These are phyloP conservation scores for Cetonia aurata DNA, from an alignment of 2,888 invertebrate species.

Conservation along the genomic window DNA sequence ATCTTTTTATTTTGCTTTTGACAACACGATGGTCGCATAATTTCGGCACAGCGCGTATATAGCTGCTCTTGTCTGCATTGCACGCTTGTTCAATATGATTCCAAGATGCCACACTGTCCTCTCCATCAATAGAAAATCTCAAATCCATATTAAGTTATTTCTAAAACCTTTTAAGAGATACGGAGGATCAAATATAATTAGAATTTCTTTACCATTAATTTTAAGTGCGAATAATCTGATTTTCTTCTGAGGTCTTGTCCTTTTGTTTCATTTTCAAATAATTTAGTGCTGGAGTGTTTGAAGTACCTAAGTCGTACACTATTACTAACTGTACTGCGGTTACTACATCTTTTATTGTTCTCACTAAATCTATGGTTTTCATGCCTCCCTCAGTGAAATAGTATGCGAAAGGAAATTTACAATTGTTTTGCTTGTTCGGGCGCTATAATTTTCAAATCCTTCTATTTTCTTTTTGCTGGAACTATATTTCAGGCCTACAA, in stretches of 20 bases:
- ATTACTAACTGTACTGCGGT: not conserved
- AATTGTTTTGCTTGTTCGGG: not conserved
- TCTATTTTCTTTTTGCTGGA: not conserved
- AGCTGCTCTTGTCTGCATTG: not conserved
- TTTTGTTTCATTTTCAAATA: not conserved
- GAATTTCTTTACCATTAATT: not conserved
- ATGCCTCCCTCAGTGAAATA: not conserved
- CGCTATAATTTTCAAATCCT: not conserved
- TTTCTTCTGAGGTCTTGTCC: not conserved
- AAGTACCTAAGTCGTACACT: not conserved
- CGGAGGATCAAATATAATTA: too few species aligned
- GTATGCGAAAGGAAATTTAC: constrained; percentile 3
- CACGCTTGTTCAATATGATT: not conserved
- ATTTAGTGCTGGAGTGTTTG: not conserved
- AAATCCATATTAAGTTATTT: not conserved
- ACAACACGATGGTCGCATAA: not conserved
- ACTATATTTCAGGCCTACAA: not conserved
- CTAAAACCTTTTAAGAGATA: too few species aligned
- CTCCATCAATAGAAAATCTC: not conserved
- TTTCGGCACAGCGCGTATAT: not conserved
- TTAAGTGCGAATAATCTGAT: not conserved
- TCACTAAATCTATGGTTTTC: not conserved
- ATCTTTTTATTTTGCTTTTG: not conserved
- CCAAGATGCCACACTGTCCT: not conserved
- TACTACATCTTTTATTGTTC: not conserved